Percentiles rank a stretch among this genome's conserved stretches.
phyloP scores from a whole-genome alignment of 2,888 invertebrate species.

The Dorcus parallelipipedus region DNA sequence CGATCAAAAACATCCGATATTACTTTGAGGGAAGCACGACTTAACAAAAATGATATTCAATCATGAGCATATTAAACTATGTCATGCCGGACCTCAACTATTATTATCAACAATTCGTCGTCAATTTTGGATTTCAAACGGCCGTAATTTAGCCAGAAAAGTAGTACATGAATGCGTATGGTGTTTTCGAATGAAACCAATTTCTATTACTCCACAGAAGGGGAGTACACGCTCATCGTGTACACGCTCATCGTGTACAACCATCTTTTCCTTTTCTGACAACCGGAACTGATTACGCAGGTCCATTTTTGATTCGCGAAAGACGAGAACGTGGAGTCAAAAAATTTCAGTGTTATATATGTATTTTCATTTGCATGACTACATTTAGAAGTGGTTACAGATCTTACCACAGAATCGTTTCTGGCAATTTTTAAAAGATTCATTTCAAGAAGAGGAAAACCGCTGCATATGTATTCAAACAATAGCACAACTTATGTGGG shows the following conservation, averaged over 20 bases:
- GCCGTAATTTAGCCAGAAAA: conserved; percentile 1
- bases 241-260: neutral
- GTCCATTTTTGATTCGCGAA: neutral
- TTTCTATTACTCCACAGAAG: neutral
- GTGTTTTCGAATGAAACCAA: neutral
- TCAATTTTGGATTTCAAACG: neutral
- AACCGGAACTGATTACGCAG: conserved; percentile 1
- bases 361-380: neutral
- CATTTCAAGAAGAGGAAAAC: conserved; percentile 2
- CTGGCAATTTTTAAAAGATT: conserved; percentile 13
- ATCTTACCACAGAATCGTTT: conserved; percentile 13
- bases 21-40: too few species aligned
- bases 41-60: neutral
- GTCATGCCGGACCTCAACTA: neutral
- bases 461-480: neutral
- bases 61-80: neutral
- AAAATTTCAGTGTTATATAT: neutral
- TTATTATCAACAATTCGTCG: neutral
- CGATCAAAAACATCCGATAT: too few species aligned
- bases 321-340: neutral
- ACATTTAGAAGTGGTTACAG: neutral
- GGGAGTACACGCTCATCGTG: conserved; percentile 1
- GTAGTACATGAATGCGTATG: neutral
- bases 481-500: neutral
- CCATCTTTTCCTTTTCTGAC: neutral